A percentile compares a stretch with the other conserved stretches of the same genome.
These are phyloP conservation scores for Physeter macrocephalus DNA, from an alignment of 2,113 vertebrate genomes.

Conservation along the genomic window DNA sequence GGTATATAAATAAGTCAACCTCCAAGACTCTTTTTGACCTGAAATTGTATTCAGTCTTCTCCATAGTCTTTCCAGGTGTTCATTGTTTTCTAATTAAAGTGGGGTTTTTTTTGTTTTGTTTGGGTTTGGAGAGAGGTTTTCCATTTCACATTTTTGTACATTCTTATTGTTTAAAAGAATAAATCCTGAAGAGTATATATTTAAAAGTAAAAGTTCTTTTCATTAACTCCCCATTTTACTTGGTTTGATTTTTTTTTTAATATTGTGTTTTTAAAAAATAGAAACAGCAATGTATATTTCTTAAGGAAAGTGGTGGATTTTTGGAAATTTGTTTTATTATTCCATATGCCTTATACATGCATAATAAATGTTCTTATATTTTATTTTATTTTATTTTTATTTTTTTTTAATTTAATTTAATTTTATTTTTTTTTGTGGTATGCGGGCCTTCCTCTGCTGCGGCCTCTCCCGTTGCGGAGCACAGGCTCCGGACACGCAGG, in stretches of 20 bases:
- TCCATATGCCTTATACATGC: neutral
- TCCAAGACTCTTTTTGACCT: neutral
- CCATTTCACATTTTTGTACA: neutral
- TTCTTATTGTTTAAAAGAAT: neutral
- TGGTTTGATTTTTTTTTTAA: neutral
- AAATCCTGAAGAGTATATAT: neutral
- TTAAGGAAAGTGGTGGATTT: neutral
- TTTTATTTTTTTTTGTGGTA: too few relatives aligned
- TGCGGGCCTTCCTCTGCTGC: too few relatives aligned
- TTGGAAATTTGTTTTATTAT: neutral
- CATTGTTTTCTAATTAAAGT: constrained; percentile 22
- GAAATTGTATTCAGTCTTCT: neutral
- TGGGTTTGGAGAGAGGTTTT: neutral
- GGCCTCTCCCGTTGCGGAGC: too few relatives aligned
- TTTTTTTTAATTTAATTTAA: too few relatives aligned
- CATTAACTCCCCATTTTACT: neutral
- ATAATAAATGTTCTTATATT: neutral
- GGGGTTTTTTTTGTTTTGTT: neutral
- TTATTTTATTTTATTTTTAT: too few relatives aligned
- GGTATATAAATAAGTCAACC: neutral
- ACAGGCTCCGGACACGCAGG: too few relatives aligned
- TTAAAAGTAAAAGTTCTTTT: constrained; percentile 17
- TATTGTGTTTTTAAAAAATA: neutral
- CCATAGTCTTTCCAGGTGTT: neutral
- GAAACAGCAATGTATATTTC: neutral